phyloP scores from a whole-genome alignment of 1,140 invertebrate genomes.

The Cepaea nemoralis region DNA sequence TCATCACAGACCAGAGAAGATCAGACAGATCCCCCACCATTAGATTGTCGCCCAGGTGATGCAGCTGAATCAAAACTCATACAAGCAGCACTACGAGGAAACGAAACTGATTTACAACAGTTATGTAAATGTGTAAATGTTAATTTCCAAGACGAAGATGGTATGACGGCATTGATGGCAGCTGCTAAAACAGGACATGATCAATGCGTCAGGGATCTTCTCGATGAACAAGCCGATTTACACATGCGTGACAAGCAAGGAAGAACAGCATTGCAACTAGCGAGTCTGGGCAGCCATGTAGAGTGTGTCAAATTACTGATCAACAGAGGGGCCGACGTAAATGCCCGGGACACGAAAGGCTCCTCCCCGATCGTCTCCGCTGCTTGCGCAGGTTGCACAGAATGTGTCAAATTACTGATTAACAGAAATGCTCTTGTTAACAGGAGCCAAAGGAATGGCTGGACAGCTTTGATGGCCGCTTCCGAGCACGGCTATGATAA shows the following conservation, averaged over 20 bases:
- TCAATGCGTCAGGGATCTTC: not conserved
- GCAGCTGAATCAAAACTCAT: too few species aligned
- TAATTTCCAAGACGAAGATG: not conserved
- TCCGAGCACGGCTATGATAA: not conserved
- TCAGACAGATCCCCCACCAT: too few species aligned
- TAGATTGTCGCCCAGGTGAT: too few species aligned
- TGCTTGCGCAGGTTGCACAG: not conserved
- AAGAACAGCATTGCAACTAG: not conserved
- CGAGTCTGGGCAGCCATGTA: not conserved
- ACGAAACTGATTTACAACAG: not conserved
- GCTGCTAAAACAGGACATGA: not conserved
- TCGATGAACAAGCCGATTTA: not conserved
- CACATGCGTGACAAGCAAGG: not conserved
- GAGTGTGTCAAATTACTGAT: not conserved
- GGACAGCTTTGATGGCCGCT: constrained; percentile 6
- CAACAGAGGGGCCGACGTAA: not conserved
- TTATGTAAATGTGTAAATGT: not conserved
- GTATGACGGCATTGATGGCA: not conserved
- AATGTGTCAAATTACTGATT: not conserved
- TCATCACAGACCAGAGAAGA: too few species aligned
- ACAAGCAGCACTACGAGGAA: too few species aligned
- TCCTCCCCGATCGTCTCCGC: not conserved
- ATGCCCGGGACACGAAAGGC: not conserved
- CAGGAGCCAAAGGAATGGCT: not conserved
- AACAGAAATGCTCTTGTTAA: not conserved